Evolutionary conservation across 2,797 vertebrate species (phyloP), one percentile per base, ranked within the genome.

Genomic region (Notoglanidium macrostoma): DNA sequence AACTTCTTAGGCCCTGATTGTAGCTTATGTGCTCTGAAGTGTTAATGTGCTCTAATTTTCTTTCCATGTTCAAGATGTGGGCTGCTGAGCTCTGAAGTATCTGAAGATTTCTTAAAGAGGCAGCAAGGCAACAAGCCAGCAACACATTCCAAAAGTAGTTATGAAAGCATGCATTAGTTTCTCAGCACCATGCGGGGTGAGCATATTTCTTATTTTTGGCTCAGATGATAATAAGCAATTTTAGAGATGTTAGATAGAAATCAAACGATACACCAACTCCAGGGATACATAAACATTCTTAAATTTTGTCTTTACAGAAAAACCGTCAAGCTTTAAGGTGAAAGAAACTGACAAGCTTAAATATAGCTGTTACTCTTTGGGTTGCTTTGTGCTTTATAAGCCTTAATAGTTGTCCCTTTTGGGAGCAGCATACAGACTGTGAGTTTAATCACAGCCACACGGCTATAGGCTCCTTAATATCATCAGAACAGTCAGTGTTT

Each of bases 371-470:
- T 67, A 26, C 15, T 51, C 5, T 17, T 61, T 72, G 51, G 49
- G 35, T 29, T 79, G n/a, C 19, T 12, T 15, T 68, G 49, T 68
- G 57, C 46, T 65, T 87, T 83, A 10, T 40, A 87, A 76, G 32
- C 49, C 72, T 77, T 85, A 85, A 40, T 35, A 29, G 15, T 77
- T 85, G 59, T 77, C 81, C 51, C 67, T 87, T 72, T 86, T 74
- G 32, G 11, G 26, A 73, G 49, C 57, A 68, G 57, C 78, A 59
- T 35, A 54, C 17, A 80, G 89, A 91, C 90, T 86, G 80, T 88
- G 92, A 85, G 77, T 55, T 88, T 92, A 89, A 92, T 94, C 81
- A 74, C 80, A 86, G 73, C 80, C 91, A 88, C 85, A 88, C 86
- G 29, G 82, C 61, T 88, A 85, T 79, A 80, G 70, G 89, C 55